Evolutionary conservation across 1,140 invertebrate species (phyloP), one percentile per base, ranked within the genome.

Genomic region (Neodiprion lecontei): DNA sequence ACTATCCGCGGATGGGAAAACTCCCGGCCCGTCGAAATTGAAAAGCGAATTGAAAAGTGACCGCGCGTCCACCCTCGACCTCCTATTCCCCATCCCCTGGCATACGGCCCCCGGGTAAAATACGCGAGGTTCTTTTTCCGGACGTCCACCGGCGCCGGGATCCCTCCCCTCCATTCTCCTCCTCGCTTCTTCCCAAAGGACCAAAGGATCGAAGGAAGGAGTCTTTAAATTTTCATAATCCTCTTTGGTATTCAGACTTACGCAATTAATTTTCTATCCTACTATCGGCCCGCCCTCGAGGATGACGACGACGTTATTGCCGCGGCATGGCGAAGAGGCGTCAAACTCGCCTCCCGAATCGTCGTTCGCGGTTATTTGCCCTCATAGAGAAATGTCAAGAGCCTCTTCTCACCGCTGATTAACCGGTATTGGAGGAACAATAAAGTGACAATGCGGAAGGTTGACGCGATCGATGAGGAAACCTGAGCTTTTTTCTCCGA

Each of bases 341-440:
- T 21, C 61, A 17, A 65, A 65, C 61, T 65, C 61, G 4, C 1
- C 12, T 21, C 17, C 17, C 17, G 17, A 21, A 21, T 21, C 17
- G 17, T 21, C 17, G 17, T 65, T 1, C 17, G 17, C 12, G 12
- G 61, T 14, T 65, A 65, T 21, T 21, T 65, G 17, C 61, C 61
- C 61, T 65, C 17, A 65, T 4, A 4, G 28, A 3, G 28, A 40
- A 40, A 69, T 23, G 14, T 21, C 40, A 23, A 69, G 40, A 17
- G 21, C 21, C 67, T 21, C 21, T 69, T 11, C 67, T 69, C 21
- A 21, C 21, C 70, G 10, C 17, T 11, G 70, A 71, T 48, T 71
- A 48, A 50, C 9, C 21, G 70, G 48, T 71, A 50, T 71, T 71
- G 70, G 48, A n/a, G 21, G 47, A 71, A 71, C 70, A 71, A 71